Evolutionary conservation across 2,113 vertebrate genomes (phyloP).

Genomic region (Probosciger aterrimus): DNA sequence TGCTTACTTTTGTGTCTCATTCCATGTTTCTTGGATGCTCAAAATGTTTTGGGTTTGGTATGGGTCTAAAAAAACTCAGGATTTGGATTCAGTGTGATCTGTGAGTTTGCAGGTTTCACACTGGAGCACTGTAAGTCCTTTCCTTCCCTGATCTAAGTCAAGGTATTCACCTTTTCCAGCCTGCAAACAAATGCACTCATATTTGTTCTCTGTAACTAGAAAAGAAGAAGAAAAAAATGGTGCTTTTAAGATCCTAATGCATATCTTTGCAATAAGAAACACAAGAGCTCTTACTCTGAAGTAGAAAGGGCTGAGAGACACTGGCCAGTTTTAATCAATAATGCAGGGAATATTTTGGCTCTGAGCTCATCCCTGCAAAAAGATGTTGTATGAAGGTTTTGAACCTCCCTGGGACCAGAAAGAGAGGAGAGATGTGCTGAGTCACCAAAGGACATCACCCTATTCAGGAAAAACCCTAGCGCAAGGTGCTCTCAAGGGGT

Average conservation of each 20-base stretch:
- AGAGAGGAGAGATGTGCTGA: background rate
- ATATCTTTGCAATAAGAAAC: background rate
- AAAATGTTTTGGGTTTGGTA: background rate
- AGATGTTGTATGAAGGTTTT: background rate
- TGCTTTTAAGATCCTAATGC: background rate
- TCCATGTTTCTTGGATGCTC: background rate
- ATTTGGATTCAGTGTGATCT: background rate
- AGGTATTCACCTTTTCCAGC: background rate
- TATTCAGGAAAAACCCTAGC: accelerated
- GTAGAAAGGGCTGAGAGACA: background rate
- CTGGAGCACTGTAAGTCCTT: background rate
- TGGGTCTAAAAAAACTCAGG: background rate
- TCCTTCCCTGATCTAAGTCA: background rate
- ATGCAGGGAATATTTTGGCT: background rate
- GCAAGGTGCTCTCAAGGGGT: background rate
- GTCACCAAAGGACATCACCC: background rate
- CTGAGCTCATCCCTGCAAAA: background rate
- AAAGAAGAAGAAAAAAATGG: background rate
- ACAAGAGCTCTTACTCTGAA: background rate
- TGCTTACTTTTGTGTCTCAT: background rate
- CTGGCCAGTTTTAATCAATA: background rate
- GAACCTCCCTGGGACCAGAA: background rate
- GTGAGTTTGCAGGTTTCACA: background rate
- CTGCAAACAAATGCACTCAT: background rate
- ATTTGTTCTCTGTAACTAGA: background rate